Conservation (phyloP, 2,888 invertebrate genomes). For the Steromphala cineraria region DNA sequence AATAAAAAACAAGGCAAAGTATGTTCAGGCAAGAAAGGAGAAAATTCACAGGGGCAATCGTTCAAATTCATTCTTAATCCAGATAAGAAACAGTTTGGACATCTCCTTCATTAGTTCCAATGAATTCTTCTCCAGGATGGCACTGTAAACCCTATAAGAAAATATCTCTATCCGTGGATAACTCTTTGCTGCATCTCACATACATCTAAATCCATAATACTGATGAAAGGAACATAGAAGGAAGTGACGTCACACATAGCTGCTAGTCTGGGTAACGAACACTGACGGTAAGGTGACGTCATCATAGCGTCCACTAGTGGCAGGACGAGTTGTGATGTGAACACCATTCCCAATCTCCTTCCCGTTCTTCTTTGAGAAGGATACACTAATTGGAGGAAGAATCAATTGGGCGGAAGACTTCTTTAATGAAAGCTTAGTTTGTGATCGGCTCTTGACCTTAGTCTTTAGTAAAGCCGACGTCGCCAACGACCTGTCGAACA, state of each 20-base stretch:
- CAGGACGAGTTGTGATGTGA: constrained; percentile 1
- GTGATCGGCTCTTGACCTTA: constrained; percentile 33
- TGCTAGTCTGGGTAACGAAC: constrained; percentile 20
- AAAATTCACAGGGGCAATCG: no score
- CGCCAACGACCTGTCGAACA: constrained; percentile 51
- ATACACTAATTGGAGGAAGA: constrained; percentile 54
- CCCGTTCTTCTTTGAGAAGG: constrained; percentile 22
- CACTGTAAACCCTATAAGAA: no score
- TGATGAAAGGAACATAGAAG: no score
- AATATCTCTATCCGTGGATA: no score
- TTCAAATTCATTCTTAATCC: no score
- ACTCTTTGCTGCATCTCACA: no score
- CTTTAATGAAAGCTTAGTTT: constrained; percentile 11
- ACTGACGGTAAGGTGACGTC: constrained; percentile 22
- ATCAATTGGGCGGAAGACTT: constrained; percentile 45
- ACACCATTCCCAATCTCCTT: neutral
- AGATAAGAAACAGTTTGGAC: no score
- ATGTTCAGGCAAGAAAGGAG: no score
- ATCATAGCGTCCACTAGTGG: constrained; percentile 1
- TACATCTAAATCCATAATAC: no score
- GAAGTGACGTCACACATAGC: neutral
- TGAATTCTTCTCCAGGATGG: no score
- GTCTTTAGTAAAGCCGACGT: constrained; percentile 48
- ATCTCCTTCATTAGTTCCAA: no score
- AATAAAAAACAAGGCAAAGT: no score